Base-by-base conservation (phyloP, 2,888 invertebrate species). In the Tyria jacobaeae region DNA sequence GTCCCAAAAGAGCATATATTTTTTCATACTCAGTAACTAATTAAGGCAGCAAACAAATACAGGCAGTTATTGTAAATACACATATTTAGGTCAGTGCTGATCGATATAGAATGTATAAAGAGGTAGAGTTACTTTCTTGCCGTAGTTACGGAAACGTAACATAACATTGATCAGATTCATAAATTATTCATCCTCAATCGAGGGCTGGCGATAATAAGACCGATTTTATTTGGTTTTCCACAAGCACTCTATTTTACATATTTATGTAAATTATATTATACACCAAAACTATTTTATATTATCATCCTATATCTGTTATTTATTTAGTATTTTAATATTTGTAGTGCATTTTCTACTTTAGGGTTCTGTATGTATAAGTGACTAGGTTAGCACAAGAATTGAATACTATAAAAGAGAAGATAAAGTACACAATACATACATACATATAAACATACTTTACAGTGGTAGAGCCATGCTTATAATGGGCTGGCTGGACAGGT, bases 151-250 rank as follows among this genome's bases (percentile, higher is more conserved):
- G 14, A 4, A 57, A 61, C 57, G 48, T 41, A 57, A 52, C 31
- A 37, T 53, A 44, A 62, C 62, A 41, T 57, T 53, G 53, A 62
- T 53, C 53, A 53, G 15, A 14, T 51, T 59, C 51, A 59, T 63
- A 56, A 44, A 63, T 59, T 59, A 63, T 63, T 59, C 56, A 56
- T 37, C 9, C 17, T 37, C 55, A 56, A 52, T 56, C 55, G 55
- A 21, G 41, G 35, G 12, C 37, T 51, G 37, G 41, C 56, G 27
- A 51, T 31, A 49, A 56, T 35, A 39, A 55, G 52, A 59, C 50
- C 51, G 39, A 47, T 52, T 50, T 63, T 51, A 51, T 59, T 55
- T 53, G 1, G 5, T 14, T 31, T 48, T 48, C 48, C 14, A 48
- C 27, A 6, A 25, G n/a, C 25, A 24, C 25, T 21, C 37, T 37